A percentile compares a stretch with the other conserved stretches of the same genome.
Conservation (phyloP, 1,140 invertebrate species). For the Aphaenogaster floridana region DNA sequence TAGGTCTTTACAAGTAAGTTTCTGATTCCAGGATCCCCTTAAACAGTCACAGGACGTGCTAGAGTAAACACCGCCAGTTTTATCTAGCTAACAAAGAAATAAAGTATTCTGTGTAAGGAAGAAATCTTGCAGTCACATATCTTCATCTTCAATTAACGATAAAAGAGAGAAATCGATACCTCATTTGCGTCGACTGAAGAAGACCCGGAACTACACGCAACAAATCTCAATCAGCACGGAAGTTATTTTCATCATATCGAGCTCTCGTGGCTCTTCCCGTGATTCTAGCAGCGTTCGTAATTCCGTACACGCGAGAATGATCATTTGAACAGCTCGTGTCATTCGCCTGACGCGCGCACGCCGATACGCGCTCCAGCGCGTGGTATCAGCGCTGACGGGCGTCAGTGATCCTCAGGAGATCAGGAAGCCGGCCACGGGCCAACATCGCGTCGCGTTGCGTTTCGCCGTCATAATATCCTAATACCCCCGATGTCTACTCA, state of each 20-base stretch:
- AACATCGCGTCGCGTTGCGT: background rate
- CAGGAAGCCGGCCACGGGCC: slow-evolving; percentile 54
- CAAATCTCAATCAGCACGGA: too few species aligned
- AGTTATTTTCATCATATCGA: background rate
- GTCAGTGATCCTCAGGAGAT: slow-evolving; percentile 74
- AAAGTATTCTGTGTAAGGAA: too few species aligned
- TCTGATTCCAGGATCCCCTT: too few species aligned
- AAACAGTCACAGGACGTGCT: too few species aligned
- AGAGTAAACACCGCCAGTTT: too few species aligned
- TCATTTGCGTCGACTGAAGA: too few species aligned
- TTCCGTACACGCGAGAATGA: background rate
- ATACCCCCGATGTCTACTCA: slow-evolving; percentile 64
- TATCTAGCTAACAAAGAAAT: too few species aligned
- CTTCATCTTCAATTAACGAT: too few species aligned
- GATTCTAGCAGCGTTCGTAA: background rate
- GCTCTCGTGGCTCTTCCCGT: background rate
- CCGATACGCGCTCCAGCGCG: slow-evolving; percentile 3
- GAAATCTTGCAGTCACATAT: too few species aligned
- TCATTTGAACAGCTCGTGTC: background rate
- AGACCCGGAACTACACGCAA: too few species aligned
- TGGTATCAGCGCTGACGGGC: slow-evolving; percentile 67
- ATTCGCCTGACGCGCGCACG: background rate
- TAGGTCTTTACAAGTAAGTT: too few species aligned
- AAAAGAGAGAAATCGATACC: too few species aligned
- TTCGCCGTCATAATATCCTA: slow-evolving; percentile 68